These are phyloP conservation scores for Coenonympha glycerion DNA, from an alignment of 2,888 invertebrate genomes.

Conservation along the genomic window DNA sequence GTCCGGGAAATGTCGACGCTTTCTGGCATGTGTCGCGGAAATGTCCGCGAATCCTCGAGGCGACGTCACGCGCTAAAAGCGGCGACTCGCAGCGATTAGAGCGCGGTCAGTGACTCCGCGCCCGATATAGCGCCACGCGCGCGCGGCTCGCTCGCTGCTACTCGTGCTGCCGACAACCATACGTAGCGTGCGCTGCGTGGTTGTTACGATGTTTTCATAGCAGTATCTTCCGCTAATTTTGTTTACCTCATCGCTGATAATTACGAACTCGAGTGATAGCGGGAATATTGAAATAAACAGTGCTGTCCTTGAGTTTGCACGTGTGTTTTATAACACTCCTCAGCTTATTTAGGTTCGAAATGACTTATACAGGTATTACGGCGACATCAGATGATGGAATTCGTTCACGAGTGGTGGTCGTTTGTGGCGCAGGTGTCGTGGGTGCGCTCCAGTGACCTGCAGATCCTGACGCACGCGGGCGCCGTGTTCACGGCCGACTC, in stretches of 20 bases:
- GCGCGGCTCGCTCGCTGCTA: background rate
- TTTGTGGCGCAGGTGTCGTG: slow-evolving; percentile 79
- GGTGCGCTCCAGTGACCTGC: slow-evolving; percentile 82
- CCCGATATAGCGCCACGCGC: slow-evolving; percentile 27
- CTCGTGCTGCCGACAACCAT: background rate
- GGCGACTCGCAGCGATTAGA: slow-evolving; percentile 12
- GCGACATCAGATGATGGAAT: no score
- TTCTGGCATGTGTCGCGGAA: background rate
- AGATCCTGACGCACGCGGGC: slow-evolving; percentile 80
- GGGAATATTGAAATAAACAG: no score
- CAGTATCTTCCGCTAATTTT: no score
- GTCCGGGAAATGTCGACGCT: background rate
- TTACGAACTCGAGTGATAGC: no score
- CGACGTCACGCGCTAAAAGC: slow-evolving; percentile 22
- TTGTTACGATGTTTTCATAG: background rate
- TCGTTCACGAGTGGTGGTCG: background rate
- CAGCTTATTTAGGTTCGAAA: no score
- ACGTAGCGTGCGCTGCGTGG: background rate
- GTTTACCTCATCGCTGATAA: no score
- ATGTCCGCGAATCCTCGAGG: slow-evolving; percentile 17
- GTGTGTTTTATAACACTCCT: no score
- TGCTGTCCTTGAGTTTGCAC: no score
- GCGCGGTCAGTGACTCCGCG: slow-evolving; percentile 41
- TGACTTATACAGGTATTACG: no score
- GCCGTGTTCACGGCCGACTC: slow-evolving; percentile 81